Evolutionary conservation across 2,797 vertebrate genomes (phyloP), one percentile per base, ranked within the genome.

Genomic region (Pelochelys cantorii): DNA sequence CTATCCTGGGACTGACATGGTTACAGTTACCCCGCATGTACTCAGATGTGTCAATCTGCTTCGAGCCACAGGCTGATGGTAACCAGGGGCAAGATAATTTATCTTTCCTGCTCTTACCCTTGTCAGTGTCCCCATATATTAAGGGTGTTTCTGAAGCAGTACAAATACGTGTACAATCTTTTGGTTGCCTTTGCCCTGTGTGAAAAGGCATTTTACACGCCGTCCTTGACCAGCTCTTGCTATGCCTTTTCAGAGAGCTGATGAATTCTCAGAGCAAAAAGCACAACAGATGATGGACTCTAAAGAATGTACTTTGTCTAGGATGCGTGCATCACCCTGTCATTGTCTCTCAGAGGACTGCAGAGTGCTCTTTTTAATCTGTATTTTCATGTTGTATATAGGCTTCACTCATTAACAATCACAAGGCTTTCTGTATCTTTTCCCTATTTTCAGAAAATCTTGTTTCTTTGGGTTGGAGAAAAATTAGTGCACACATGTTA

Each of bases 91-190:
- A 94, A 97, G 96, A 96, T 95, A 94, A 97, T 97, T 97, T 96
- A 95, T 97, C 97, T 97, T 97, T 96, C 95, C 92, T 95, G 93
- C 95, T 97, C 96, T 96, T 97, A 97, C 93, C 42, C 96, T 96
- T 96, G 95, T 90, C 95, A 62, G 85, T 97, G 95, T 97, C 95
- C 96, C 96, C 88, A 91, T 95, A 90, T 95, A 96, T 97, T 97
- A 97, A 97, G 94, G 94, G 95, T 97, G 93, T 97, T 97, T 97
- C 96, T 97, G 95, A 97, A 93, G 95, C 96, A 94, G 92, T 95
- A 96, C 96, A 97, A 97, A 97, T 96, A 95, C 93, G 95, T 97
- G 97, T 97, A 96, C 97, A 97, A 97, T 97, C 94, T 96, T 95
- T 95, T 96, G 97, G 97, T 95, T 97, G 96, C 96, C 92, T 97